A percentile compares a stretch with the other conserved stretches of the same genome.
These are phyloP conservation scores for Exocentrus adspersus DNA, from an alignment of 2,888 invertebrate species.

Conservation along the genomic window DNA sequence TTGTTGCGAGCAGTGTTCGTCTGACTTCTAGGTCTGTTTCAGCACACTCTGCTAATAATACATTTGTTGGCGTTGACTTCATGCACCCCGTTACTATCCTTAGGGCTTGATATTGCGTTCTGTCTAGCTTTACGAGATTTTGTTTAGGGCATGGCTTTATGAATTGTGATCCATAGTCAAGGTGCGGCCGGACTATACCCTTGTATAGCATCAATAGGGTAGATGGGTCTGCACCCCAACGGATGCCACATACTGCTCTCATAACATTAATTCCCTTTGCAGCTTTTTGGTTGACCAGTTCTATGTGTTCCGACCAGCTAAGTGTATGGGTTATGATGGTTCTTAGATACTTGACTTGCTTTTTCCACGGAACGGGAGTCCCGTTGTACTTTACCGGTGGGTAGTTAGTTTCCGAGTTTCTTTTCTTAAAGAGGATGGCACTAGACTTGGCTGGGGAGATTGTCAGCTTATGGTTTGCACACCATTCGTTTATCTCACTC, in stretches of 20 bases:
- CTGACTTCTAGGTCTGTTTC: slow-evolving; percentile 9
- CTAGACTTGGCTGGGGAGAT: not conserved
- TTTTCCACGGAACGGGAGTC: not conserved
- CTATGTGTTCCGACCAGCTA: not conserved
- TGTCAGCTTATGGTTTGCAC: not conserved
- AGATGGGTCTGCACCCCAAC: slow-evolving; percentile 25
- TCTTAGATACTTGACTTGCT: slow-evolving; percentile 24
- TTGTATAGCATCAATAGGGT: slow-evolving; percentile 22
- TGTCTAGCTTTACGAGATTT: not conserved
- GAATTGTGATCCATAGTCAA: slow-evolving; percentile 17
- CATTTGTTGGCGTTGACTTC: slow-evolving; percentile 21
- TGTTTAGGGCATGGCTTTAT: not conserved
- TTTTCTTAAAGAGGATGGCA: not conserved
- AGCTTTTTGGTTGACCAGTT: slow-evolving; percentile 6
- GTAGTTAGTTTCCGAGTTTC: too few species aligned
- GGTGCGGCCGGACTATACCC: slow-evolving; percentile 17
- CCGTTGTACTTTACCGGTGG: too few species aligned
- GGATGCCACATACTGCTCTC: slow-evolving; percentile 8
- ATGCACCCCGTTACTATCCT: slow-evolving; percentile 12
- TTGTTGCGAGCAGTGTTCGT: slow-evolving; percentile 1
- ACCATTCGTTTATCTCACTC: not conserved
- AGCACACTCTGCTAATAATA: slow-evolving; percentile 17
- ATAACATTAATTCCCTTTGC: slow-evolving; percentile 26
- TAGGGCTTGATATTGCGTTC: slow-evolving; percentile 14
- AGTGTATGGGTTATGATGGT: not conserved